Evolutionary conservation across 2,888 invertebrate genomes (phyloP), one percentile per base, ranked within the genome.

Genomic region (Apodemia mormo): DNA sequence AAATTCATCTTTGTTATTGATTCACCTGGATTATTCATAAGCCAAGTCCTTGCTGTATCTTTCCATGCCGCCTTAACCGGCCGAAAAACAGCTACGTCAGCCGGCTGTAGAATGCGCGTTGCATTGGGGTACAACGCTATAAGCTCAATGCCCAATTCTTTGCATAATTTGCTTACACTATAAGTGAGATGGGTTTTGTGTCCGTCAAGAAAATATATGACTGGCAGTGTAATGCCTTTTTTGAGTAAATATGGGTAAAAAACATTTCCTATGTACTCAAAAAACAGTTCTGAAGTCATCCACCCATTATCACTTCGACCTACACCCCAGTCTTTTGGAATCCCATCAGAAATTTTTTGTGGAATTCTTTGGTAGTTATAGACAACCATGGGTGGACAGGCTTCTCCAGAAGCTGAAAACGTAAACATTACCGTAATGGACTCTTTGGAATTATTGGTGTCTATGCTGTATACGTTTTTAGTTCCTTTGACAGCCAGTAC

Each of bases 351-450:
- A 33, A 33, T 33, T 33, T 33, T 33, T 33, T 33, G 33, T 33
- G 33, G 33, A 33, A 33, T 33, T 33, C 33, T 33, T 3, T 8
- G 8, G 40, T 40, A 40, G 40, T 40, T 49, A 67, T 73, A 79
- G 33, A 80, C 75, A 68, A 80, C 68, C 78, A 77, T 79, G 40
- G 78, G 77, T 65, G 70, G 72, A 69, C 75, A 77, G 30, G 72
- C 72, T 49, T 66, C 54, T 61, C 78, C 79, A 69, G 68, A 69
- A 70, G 78, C 79, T 52, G 77, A 77, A 66, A 79, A 79, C 8
- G 77, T 76, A 70, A 80, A 77, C 77, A 80, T 78, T 0, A 79
- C 79, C 29, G 79, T 80, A 61, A 79, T 72, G 56, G 70, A 74
- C 68, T 78, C 75, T 72, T 79, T 79, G 37, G 74, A 61, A 70